These are phyloP conservation scores for Hippocampus zosterae DNA, from an alignment of 2,113 vertebrate species.

Conservation along the genomic window DNA sequence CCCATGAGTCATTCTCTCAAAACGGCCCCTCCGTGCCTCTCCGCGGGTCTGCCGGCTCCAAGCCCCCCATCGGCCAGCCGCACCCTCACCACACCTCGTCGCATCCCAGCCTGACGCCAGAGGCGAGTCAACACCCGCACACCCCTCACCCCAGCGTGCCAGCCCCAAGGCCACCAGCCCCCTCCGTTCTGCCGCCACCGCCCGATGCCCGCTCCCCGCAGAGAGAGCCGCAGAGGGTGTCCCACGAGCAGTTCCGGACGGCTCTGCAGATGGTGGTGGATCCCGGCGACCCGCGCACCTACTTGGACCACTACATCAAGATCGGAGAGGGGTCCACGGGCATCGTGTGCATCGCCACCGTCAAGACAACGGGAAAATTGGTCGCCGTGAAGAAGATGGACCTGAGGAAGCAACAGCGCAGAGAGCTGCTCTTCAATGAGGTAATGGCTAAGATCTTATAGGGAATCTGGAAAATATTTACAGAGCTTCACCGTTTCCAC, in stretches of 20 bases:
- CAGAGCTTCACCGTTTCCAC: too few species aligned
- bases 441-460: conserved; percentile 48
- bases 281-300: conserved; percentile 83
- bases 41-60: conserved; percentile 38
- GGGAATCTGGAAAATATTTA: not conserved
- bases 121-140: conserved; percentile 61
- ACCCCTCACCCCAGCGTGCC: conserved; percentile 63
- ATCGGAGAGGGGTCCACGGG: conserved; percentile 94
- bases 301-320: conserved; percentile 95
- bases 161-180: conserved; percentile 40
- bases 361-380: conserved; percentile 82
- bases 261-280: conserved; percentile 93
- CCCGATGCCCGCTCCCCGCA: conserved; percentile 74
- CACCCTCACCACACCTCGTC: conserved; percentile 72
- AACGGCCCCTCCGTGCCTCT: conserved; percentile 72
- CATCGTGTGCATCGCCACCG: conserved; percentile 88
- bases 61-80: conserved; percentile 55
- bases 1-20: conserved; percentile 66
- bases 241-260: conserved; percentile 90
- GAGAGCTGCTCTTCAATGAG: conserved; percentile 94
- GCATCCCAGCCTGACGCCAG: conserved; percentile 62
- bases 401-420: conserved; percentile 88
- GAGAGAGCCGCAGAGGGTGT: conserved; percentile 85
- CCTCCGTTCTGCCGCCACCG: conserved; percentile 9
- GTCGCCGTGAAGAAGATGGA: conserved; percentile 98